These are phyloP conservation scores for Pluvianellus socialis DNA, from an alignment of 2,113 vertebrate genomes.

Conservation along the genomic window DNA sequence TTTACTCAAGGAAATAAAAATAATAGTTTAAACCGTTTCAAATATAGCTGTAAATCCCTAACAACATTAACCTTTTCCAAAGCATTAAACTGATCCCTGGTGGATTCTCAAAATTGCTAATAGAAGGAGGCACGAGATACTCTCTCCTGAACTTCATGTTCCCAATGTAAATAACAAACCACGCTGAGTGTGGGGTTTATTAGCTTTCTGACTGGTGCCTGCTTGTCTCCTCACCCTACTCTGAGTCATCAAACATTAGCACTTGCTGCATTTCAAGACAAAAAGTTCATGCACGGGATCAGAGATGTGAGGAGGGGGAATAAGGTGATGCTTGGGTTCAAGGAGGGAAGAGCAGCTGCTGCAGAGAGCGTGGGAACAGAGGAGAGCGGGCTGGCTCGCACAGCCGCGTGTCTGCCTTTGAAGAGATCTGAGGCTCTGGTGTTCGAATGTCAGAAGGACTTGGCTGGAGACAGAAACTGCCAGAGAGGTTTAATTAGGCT, in stretches of 20 bases:
- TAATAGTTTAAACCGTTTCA: constrained; percentile 38
- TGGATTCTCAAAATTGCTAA: constrained; percentile 16
- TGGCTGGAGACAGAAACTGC: neutral
- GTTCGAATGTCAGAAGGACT: neutral
- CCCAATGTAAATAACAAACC: neutral
- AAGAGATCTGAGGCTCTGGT: neutral
- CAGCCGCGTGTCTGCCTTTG: neutral
- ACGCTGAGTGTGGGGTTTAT: neutral
- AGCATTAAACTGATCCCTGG: constrained; percentile 15
- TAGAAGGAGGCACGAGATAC: neutral
- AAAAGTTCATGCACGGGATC: neutral
- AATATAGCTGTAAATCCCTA: constrained; percentile 39
- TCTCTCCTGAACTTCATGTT: neutral
- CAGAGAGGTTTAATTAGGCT: neutral
- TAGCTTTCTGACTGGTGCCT: neutral
- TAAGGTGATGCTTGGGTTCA: neutral
- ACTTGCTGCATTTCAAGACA: neutral
- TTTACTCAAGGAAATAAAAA: constrained; percentile 49
- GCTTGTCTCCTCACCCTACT: neutral
- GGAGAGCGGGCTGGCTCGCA: neutral
- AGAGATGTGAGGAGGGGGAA: neutral
- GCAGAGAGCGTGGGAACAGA: neutral
- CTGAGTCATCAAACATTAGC: neutral
- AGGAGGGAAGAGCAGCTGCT: neutral
- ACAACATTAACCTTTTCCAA: constrained; percentile 54